phyloP scores from a whole-genome alignment of 2,797 vertebrate species.

The Ammospiza maritima region DNA sequence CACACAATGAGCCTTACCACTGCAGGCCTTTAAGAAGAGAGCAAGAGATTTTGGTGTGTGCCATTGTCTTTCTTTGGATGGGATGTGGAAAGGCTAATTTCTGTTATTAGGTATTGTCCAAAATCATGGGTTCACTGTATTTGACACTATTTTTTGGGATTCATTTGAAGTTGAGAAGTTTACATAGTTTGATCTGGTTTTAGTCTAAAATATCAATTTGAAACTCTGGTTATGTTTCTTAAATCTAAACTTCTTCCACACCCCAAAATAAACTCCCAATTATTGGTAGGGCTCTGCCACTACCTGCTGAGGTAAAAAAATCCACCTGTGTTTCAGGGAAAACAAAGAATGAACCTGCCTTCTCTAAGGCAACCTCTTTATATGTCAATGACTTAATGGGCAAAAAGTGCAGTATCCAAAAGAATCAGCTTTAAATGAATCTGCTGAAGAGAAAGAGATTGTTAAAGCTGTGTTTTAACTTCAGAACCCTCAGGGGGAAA shows the following conservation, averaged over 20 bases:
- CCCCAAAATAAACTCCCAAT: background rate
- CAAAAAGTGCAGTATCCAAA: background rate
- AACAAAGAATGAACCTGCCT: background rate
- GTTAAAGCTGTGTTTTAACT: background rate
- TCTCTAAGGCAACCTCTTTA: background rate
- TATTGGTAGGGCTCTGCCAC: background rate
- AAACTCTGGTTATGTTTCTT: background rate
- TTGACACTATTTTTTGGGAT: background rate
- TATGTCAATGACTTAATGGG: background rate
- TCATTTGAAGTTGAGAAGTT: background rate
- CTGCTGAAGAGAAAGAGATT: background rate
- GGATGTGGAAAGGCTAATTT: background rate
- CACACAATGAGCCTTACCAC: background rate
- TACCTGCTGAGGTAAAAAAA: background rate
- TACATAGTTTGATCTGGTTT: background rate
- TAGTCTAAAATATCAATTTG: background rate
- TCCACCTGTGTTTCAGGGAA: background rate
- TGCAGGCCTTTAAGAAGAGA: background rate
- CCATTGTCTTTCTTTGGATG: background rate
- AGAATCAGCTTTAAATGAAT: background rate
- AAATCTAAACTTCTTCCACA: background rate
- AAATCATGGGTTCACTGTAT: background rate
- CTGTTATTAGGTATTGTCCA: background rate
- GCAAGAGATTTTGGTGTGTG: background rate
- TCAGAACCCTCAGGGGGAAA: background rate